phyloP scores from a whole-genome alignment of 2,113 vertebrate genomes.

The Dromiciops gliroides region DNA sequence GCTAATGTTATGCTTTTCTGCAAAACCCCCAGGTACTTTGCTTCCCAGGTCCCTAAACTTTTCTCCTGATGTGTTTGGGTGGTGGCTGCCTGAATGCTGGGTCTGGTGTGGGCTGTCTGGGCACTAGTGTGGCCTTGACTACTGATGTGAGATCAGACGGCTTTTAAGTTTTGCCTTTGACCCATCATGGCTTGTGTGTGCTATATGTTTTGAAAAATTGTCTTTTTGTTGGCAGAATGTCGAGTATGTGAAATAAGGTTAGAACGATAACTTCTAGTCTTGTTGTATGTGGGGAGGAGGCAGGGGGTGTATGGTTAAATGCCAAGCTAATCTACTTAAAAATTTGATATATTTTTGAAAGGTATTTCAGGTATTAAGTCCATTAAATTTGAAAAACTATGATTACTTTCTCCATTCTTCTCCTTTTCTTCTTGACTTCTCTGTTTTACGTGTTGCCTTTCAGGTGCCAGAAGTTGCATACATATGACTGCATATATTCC shows the following conservation, averaged over 20 bases:
- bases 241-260: background rate
- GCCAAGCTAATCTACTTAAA: background rate
- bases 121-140: background rate
- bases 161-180: background rate
- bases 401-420: background rate
- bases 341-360: background rate
- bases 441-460: slow-evolving; percentile 68
- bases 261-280: background rate
- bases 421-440: background rate
- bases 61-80: background rate
- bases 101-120: background rate
- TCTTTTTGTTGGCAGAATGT: background rate
- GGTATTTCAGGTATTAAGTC: background rate
- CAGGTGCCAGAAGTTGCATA: slow-evolving; percentile 39
- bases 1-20: background rate
- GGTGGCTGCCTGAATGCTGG: background rate
- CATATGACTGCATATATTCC: slow-evolving; percentile 30
- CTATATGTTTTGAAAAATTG: background rate
- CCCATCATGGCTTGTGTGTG: background rate
- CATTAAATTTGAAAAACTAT: background rate
- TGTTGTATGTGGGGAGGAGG: background rate
- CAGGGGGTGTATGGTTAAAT: background rate
- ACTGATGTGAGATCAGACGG: background rate
- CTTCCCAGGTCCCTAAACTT: background rate
- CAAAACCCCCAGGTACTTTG: background rate